These are phyloP conservation scores for Triplophysa yarkandensis DNA, from an alignment of 2,797 vertebrate species.

Conservation along the genomic window DNA sequence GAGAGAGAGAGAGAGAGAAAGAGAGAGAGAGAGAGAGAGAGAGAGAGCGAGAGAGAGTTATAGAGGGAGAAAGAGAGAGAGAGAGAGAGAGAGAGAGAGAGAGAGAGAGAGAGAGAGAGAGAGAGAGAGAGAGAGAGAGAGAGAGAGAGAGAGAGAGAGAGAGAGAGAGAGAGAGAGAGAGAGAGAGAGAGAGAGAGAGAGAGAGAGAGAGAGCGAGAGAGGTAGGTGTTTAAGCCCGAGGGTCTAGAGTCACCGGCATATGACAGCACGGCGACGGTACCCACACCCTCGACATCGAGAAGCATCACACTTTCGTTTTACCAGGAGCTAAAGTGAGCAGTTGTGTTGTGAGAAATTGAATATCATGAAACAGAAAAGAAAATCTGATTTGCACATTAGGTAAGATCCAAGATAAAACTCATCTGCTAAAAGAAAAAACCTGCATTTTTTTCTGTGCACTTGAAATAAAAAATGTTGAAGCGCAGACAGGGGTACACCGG, in stretches of 20 bases:
- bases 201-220: neutral
- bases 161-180: too few relatives aligned
- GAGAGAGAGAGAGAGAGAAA: neutral
- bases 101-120: too few relatives aligned
- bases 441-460: too few relatives aligned
- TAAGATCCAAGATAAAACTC: neutral
- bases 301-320: neutral
- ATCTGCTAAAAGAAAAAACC: too few relatives aligned
- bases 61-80: too few relatives aligned
- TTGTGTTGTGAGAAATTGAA: neutral
- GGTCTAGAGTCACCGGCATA: conserved; percentile 58
- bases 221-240: conserved; percentile 52
- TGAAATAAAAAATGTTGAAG: too few relatives aligned
- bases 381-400: neutral
- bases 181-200: conserved; percentile 35
- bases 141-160: too few relatives aligned
- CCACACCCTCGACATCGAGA: neutral
- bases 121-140: too few relatives aligned
- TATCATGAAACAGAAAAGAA: neutral
- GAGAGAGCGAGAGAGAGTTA: too few relatives aligned
- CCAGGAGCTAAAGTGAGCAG: neutral
- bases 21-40: too few relatives aligned
- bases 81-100: too few relatives aligned
- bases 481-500: too few relatives aligned
- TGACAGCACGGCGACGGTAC: neutral